Percentiles rank a stretch among this genome's conserved stretches.
These are phyloP conservation scores for Enteromius thamalakanensis DNA, from an alignment of 2,797 vertebrate genomes.

Conservation along the genomic window DNA sequence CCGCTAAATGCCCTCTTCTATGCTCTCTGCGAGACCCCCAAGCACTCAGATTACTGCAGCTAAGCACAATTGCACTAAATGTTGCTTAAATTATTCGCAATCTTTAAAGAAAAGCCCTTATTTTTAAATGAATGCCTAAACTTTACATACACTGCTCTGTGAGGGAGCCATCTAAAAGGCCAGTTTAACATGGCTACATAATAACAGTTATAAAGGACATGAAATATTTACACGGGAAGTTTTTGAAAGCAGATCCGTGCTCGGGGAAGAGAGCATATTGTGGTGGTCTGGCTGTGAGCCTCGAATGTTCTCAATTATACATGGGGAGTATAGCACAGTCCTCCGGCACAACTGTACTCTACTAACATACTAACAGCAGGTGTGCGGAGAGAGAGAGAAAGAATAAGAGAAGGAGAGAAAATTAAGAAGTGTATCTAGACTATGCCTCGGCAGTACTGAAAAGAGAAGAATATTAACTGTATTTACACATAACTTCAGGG, in stretches of 20 bases:
- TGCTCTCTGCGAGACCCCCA: background rate
- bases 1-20: background rate
- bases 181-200: slow-evolving; percentile 23
- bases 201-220: slow-evolving; percentile 42
- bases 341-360: background rate
- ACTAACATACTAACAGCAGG: slow-evolving; percentile 9
- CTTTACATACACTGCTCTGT: background rate
- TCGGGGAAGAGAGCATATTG: slow-evolving; percentile 36
- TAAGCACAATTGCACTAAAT: background rate
- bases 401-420: slow-evolving; percentile 6
- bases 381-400: background rate
- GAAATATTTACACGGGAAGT: slow-evolving; percentile 52
- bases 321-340: slow-evolving; percentile 60
- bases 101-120: background rate
- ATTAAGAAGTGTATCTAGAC: background rate
- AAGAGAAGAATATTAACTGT: background rate
- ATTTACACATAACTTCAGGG: background rate
- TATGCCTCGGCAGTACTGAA: background rate
- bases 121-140: slow-evolving; percentile 5
- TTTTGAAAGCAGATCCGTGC: slow-evolving; percentile 53
- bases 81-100: background rate
- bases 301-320: slow-evolving; percentile 63
- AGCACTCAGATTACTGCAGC: background rate
- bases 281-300: slow-evolving; percentile 45
- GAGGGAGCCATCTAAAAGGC: background rate